Percentiles rank a stretch among this genome's conserved stretches.
Evolutionary conservation across 2,797 vertebrate species (phyloP).

Genomic region (Malacoraja senta): DNA sequence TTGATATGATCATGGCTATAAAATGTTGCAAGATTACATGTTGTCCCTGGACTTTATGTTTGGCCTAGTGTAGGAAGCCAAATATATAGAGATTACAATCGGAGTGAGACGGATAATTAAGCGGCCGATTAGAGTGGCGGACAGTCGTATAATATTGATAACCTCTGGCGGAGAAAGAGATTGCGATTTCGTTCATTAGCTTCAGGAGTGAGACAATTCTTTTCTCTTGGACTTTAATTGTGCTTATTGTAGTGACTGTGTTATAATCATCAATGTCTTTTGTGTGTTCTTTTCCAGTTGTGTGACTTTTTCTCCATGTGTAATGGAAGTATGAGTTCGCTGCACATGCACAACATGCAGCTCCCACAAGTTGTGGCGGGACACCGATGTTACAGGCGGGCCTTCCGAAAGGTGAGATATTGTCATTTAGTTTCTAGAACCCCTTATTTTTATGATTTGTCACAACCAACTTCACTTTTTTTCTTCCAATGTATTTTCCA

Average conservation of each 20-base stretch:
- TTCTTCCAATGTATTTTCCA: background rate
- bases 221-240: background rate
- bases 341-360: slow-evolving; percentile 18
- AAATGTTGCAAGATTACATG: too few relatives aligned
- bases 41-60: too few relatives aligned
- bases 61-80: too few relatives aligned
- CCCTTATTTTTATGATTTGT: background rate
- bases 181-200: background rate
- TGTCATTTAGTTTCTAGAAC: background rate
- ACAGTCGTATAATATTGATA: too few relatives aligned
- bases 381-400: slow-evolving; percentile 1
- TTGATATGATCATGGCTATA: too few relatives aligned
- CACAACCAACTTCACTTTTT: background rate
- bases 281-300: background rate
- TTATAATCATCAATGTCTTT: background rate
- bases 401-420: background rate
- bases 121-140: background rate
- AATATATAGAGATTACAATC: too few relatives aligned
- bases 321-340: slow-evolving; percentile 1
- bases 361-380: background rate
- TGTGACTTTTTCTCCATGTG: slow-evolving; percentile 9
- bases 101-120: too few relatives aligned
- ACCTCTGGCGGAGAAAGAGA: background rate
- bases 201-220: background rate
- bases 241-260: background rate